Evolutionary conservation across 2,113 vertebrate species (phyloP).

Genomic region (Poicephalus meyeri): DNA sequence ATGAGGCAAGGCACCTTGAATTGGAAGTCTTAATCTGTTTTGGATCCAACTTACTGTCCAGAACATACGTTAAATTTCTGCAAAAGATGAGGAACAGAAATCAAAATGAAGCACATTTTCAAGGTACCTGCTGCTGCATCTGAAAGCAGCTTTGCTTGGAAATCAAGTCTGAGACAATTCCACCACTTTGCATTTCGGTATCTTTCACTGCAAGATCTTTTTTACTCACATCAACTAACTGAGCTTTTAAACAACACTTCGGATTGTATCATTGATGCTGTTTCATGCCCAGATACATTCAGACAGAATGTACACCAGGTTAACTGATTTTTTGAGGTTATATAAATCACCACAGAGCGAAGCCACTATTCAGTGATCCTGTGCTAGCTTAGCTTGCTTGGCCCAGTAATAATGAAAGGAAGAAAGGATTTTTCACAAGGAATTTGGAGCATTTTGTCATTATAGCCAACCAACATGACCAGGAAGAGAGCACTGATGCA

Average conservation of each 20-base stretch:
- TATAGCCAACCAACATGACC: slow-evolving; percentile 36
- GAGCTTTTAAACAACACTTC: not conserved
- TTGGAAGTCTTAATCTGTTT: not conserved
- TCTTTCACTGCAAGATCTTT: not conserved
- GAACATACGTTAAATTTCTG: not conserved
- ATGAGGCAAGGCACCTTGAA: not conserved
- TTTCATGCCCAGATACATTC: not conserved
- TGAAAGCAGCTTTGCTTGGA: not conserved
- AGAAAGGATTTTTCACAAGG: slow-evolving; percentile 40
- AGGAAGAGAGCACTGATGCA: slow-evolving; percentile 39
- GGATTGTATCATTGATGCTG: not conserved
- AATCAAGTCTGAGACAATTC: not conserved
- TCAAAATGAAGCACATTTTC: not conserved
- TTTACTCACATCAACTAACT: not conserved
- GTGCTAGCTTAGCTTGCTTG: slow-evolving; percentile 16
- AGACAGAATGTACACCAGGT: not conserved
- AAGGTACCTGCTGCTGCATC: not conserved
- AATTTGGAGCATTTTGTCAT: slow-evolving; percentile 64
- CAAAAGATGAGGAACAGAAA: not conserved
- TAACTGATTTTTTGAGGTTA: not conserved
- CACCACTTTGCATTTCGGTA: not conserved
- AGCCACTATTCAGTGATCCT: not conserved
- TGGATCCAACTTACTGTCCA: not conserved
- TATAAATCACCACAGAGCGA: not conserved
- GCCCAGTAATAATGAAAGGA: slow-evolving; percentile 22